These are phyloP conservation scores for Cheilosia scutellata DNA, from an alignment of 2,888 invertebrate genomes.

Conservation along the genomic window DNA sequence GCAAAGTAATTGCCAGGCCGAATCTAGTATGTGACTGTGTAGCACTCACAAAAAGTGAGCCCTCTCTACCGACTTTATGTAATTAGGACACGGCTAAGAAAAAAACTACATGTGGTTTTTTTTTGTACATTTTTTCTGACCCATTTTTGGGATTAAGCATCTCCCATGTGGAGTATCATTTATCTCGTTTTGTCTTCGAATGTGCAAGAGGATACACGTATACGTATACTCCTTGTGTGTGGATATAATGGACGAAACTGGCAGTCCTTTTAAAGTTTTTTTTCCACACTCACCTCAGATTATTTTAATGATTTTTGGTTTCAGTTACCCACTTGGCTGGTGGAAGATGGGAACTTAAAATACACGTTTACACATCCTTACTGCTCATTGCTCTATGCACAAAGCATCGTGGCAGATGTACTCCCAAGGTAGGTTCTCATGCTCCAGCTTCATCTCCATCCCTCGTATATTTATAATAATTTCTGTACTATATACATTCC, in stretches of 20 bases:
- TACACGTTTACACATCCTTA: conserved; percentile 36
- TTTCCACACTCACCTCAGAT: conserved; percentile 55
- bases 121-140: conserved; percentile 1
- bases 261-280: conserved; percentile 20
- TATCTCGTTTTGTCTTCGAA: conserved; percentile 41
- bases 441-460: conserved; percentile 17
- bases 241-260: neutral
- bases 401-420: conserved; percentile 57
- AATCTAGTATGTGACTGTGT: conserved; percentile 6
- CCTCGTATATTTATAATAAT: conserved; percentile 66
- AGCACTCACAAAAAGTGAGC: conserved; percentile 13
- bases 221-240: conserved; percentile 1
- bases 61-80: conserved; percentile 17
- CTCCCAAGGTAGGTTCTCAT: conserved; percentile 59
- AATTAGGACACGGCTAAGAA: conserved; percentile 24
- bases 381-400: conserved; percentile 59
- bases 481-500: conserved; percentile 59
- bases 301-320: conserved; percentile 66
- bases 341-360: conserved; percentile 1
- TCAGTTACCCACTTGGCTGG: conserved; percentile 26
- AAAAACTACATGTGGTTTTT: conserved; percentile 35
- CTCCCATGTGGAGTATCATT: conserved; percentile 28
- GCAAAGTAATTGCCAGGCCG: neutral
- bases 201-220: neutral
- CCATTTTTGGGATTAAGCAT: conserved; percentile 36